Conservation (phyloP, 2,888 invertebrate species). For the Sturmia bella region DNA sequence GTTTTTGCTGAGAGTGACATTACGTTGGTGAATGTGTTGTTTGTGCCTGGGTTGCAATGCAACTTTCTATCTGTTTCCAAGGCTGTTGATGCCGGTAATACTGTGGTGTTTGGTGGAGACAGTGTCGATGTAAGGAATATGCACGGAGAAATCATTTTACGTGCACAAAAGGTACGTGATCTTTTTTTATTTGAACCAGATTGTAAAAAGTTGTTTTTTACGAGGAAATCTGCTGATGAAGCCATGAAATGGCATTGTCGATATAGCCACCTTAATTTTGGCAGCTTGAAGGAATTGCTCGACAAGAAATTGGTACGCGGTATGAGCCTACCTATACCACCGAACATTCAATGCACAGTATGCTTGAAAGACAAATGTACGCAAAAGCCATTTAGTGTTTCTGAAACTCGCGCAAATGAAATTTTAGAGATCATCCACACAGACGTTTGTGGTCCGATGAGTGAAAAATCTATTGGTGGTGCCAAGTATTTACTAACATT, state of each 20-base stretch:
- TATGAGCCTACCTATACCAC: conserved; percentile 39
- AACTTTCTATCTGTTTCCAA: conserved; percentile 56
- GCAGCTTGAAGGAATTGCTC: conserved; percentile 31
- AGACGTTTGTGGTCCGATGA: conserved; percentile 60
- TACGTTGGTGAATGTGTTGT: conserved; percentile 39
- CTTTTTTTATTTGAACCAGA: conserved; percentile 31
- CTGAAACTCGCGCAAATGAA: conserved; percentile 44
- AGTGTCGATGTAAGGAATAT: conserved; percentile 29
- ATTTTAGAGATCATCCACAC: conserved; percentile 55
- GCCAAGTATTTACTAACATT: conserved; percentile 66
- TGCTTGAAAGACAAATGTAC: conserved; percentile 53
- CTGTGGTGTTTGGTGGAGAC: conserved; percentile 32
- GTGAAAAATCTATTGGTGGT: conserved; percentile 60
- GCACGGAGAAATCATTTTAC: too few relatives aligned
- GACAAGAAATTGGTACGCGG: conserved; percentile 35
- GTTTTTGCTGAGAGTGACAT: conserved; percentile 25
- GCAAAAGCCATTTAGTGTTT: conserved; percentile 41
- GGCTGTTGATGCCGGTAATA: conserved; percentile 16
- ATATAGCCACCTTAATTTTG: conserved; percentile 57
- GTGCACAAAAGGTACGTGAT: conserved; percentile 38
- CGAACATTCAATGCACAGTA: conserved; percentile 35
- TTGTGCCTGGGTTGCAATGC: conserved; percentile 45
- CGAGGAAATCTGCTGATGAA: neutral
- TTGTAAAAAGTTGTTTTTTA: conserved; percentile 24
- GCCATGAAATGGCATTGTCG: conserved; percentile 52